Percentiles rank a stretch among this genome's conserved stretches.
Evolutionary conservation across 64 coral and sea anemone species (phyloP).

Genomic region (Montipora foliosa): DNA sequence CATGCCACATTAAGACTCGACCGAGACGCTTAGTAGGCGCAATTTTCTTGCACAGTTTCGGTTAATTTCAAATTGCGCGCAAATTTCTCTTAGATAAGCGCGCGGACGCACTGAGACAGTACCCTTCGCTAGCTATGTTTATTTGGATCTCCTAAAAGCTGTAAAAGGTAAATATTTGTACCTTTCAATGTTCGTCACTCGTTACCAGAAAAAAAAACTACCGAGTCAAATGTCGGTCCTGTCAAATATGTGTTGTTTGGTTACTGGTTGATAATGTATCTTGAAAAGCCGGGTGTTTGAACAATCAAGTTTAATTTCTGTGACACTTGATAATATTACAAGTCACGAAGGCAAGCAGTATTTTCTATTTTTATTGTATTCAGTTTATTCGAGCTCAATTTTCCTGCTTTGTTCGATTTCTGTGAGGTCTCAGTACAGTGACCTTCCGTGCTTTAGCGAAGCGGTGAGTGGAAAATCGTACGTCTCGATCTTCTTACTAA

Average conservation of each 20-base stretch:
- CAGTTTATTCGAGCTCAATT: background rate
- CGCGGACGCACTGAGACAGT: background rate
- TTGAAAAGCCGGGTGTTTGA: constrained; percentile 57
- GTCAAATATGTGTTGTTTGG: constrained; percentile 54
- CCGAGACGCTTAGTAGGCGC: background rate
- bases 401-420: background rate
- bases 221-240: constrained; percentile 24
- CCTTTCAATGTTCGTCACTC: background rate
- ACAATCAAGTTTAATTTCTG: constrained; percentile 34
- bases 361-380: background rate
- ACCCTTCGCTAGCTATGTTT: background rate
- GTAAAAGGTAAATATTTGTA: constrained; percentile 21
- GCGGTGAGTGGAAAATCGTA: background rate
- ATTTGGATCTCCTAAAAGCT: constrained; percentile 28
- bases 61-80: background rate
- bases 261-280: constrained; percentile 56
- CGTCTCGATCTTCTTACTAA: constrained; percentile 10
- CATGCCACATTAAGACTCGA: constrained; percentile 19
- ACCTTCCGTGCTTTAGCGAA: background rate
- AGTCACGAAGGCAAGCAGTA: constrained; percentile 7
- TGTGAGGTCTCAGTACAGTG: background rate
- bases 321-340: background rate
- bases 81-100: background rate
- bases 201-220: background rate
- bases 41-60: background rate